Evolutionary conservation across 2,888 invertebrate genomes (phyloP).

Genomic region (Boloria selene): DNA sequence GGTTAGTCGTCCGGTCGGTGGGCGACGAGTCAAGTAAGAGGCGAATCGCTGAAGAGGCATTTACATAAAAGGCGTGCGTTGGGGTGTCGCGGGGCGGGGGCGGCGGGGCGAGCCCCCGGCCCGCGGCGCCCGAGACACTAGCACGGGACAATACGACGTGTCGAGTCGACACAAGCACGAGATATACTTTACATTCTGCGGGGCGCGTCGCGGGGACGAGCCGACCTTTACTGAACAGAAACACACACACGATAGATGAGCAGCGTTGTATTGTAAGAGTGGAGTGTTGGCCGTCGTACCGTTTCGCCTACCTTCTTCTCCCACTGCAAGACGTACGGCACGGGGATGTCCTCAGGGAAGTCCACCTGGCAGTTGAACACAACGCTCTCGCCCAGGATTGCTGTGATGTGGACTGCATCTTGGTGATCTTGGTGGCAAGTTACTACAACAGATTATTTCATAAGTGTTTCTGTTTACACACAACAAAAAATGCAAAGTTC

Average conservation of each 20-base stretch:
- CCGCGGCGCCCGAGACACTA: constrained; percentile 71
- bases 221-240: constrained; percentile 82
- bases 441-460: constrained; percentile 68
- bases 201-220: constrained; percentile 77
- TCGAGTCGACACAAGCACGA: constrained; percentile 66
- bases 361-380: constrained; percentile 99
- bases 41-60: constrained; percentile 68
- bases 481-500: background rate
- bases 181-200: constrained; percentile 78
- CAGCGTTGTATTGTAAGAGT: constrained; percentile 82
- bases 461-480: background rate
- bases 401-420: constrained; percentile 98
- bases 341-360: constrained; percentile 97
- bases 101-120: constrained; percentile 54
- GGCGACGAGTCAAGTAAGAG: constrained; percentile 62
- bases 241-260: constrained; percentile 81
- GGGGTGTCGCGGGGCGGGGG: constrained; percentile 69
- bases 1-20: constrained; percentile 66
- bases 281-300: constrained; percentile 89
- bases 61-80: constrained; percentile 71
- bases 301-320: constrained; percentile 99
- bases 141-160: constrained; percentile 68
- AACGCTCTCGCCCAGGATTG: constrained; percentile 97
- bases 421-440: constrained; percentile 92
- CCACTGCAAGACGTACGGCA: constrained; percentile 99